Conservation (phyloP, 2,888 invertebrate genomes). For the Falcaria lacertinaria region DNA sequence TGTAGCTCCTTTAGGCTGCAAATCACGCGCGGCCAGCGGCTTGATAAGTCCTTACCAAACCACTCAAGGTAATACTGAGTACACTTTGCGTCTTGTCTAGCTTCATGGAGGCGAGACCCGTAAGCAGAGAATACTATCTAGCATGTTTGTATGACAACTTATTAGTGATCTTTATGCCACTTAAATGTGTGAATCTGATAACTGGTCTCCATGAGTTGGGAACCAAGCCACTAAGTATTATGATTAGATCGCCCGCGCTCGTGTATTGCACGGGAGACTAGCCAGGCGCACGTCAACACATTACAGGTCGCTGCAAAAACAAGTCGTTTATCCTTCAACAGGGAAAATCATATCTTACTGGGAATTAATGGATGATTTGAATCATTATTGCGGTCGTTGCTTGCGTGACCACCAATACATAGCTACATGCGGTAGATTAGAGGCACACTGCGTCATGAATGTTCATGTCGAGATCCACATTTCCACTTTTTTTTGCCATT, state of each 20-base stretch:
- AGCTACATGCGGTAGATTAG: slow-evolving; percentile 3
- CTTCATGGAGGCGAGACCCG: no score
- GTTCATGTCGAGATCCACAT: no score
- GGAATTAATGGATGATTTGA: slow-evolving; percentile 34
- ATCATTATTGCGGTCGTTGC: slow-evolving; percentile 24
- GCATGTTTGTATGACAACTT: no score
- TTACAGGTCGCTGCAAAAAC: slow-evolving; percentile 14
- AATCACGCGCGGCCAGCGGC: background rate
- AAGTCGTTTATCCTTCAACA: slow-evolving; percentile 26
- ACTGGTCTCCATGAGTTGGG: no score
- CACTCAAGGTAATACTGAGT: slow-evolving; percentile 12
- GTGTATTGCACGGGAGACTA: background rate
- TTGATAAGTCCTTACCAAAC: background rate
- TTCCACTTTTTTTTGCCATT: no score
- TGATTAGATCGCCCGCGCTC: slow-evolving; percentile 3
- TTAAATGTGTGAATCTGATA: no score
- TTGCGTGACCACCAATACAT: slow-evolving; percentile 3
- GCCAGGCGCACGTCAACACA: background rate
- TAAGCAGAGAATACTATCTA: no score
- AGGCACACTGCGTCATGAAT: no score
- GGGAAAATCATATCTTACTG: slow-evolving; percentile 35
- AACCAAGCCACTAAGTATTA: slow-evolving; percentile 6
- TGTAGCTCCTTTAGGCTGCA: background rate
- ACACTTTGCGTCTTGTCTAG: no score
- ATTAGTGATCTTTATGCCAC: no score